Evolutionary conservation across 2,888 invertebrate genomes (phyloP).

Genomic region (Diabrotica balteata): DNA sequence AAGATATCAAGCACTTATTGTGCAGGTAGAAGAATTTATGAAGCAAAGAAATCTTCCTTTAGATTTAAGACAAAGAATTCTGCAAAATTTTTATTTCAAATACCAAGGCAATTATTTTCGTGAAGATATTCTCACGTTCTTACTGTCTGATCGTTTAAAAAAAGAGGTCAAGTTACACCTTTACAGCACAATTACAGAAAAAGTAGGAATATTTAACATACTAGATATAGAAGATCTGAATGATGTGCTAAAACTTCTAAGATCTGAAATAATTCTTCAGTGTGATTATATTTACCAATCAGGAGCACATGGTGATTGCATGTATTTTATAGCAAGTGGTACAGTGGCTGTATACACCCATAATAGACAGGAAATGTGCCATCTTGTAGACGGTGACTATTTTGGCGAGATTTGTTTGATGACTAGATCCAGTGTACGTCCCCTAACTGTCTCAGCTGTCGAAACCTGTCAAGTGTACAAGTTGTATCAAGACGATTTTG

Average conservation of each 20-base stretch:
- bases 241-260: conserved; percentile 63
- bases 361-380: conserved; percentile 66
- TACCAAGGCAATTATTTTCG: conserved; percentile 58
- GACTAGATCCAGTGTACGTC: conserved; percentile 63
- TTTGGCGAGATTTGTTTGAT: conserved; percentile 69
- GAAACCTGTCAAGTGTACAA: conserved; percentile 69
- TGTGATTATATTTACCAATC: conserved; percentile 68
- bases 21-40: conserved; percentile 57
- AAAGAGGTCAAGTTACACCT: conserved; percentile 65
- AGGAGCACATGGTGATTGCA: conserved; percentile 67
- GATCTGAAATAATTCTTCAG: conserved; percentile 66
- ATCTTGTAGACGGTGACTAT: conserved; percentile 65
- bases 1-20: conserved; percentile 57
- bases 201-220: conserved; percentile 63
- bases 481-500: conserved; percentile 64
- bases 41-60: conserved; percentile 56
- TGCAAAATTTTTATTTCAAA: conserved; percentile 56
- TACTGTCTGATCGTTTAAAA: conserved; percentile 50
- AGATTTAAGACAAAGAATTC: conserved; percentile 53
- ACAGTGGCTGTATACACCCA: conserved; percentile 68
- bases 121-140: conserved; percentile 51
- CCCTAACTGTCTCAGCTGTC: conserved; percentile 67
- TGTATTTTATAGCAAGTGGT: conserved; percentile 70
- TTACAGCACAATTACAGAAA: conserved; percentile 64
- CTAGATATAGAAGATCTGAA: conserved; percentile 62